Percentiles rank a stretch among this genome's conserved stretches.
Evolutionary conservation across 2,797 vertebrate genomes (phyloP).

Genomic region (Epinephelus awoara): DNA sequence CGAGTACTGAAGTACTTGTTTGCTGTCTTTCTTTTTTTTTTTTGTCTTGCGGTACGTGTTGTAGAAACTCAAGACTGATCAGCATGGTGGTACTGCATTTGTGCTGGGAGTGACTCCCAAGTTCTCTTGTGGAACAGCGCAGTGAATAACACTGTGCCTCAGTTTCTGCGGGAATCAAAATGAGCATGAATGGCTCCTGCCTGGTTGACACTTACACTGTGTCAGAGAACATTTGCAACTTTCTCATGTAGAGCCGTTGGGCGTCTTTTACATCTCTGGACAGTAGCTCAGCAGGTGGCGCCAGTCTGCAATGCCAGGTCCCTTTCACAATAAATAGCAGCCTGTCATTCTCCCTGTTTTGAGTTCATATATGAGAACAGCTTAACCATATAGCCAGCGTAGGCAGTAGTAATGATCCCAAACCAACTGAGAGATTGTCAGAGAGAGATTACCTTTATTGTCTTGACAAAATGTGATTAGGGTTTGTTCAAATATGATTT

Average conservation of each 20-base stretch:
- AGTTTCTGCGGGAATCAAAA: constrained; percentile 4
- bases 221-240: background rate
- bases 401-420: background rate
- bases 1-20: too few species aligned
- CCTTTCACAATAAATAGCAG: background rate
- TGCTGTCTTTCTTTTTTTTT: background rate
- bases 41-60: background rate
- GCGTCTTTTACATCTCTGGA: background rate
- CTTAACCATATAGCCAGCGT: background rate
- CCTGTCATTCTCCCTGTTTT: background rate
- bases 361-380: background rate
- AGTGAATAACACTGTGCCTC: background rate
- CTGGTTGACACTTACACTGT: background rate
- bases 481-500: constrained; percentile 25
- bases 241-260: too few species aligned
- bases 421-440: background rate
- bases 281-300: background rate
- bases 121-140: background rate
- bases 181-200: rapidly evolving
- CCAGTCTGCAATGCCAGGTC: background rate
- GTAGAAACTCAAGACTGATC: background rate
- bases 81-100: background rate
- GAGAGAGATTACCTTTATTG: background rate
- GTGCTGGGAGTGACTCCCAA: background rate
- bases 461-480: constrained; percentile 1